Conservation (phyloP, 2,888 invertebrate species). For the Alloplasta piceator region DNA sequence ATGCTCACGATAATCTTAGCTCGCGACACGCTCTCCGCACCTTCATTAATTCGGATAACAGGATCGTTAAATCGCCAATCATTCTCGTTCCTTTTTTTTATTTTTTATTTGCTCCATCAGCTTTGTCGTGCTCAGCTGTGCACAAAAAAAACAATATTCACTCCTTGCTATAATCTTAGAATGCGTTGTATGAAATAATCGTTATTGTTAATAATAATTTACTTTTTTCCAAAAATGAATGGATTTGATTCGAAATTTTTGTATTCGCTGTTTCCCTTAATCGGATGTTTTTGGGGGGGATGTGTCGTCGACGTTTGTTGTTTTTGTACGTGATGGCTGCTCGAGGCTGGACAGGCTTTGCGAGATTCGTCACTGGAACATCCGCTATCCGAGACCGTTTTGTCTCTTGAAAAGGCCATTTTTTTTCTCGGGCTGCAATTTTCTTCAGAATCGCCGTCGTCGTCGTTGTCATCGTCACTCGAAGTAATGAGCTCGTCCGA, state of each 20-base stretch:
- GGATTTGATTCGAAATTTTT: neutral
- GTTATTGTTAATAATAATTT: neutral
- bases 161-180: neutral
- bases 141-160: no score
- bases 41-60: conserved; percentile 53
- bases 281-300: neutral
- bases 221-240: no score
- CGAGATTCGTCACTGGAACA: conserved; percentile 69
- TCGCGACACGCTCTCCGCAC: conserved; percentile 42
- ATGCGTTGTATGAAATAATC: neutral
- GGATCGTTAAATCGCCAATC: conserved; percentile 62
- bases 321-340: conserved; percentile 4
- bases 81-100: conserved; percentile 33
- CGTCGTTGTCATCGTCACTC: conserved; percentile 72
- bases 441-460: conserved; percentile 65
- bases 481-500: conserved; percentile 76
- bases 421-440: conserved; percentile 46
- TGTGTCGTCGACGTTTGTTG: conserved; percentile 13
- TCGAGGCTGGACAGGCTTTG: conserved; percentile 18
- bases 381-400: conserved; percentile 64
- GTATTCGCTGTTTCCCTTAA: neutral
- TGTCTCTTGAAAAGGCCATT: conserved; percentile 35
- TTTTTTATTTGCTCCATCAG: no score
- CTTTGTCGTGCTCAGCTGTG: no score
- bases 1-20: conserved; percentile 48